Evolutionary conservation across 1,140 invertebrate genomes (phyloP), one percentile per base, ranked within the genome.

Genomic region (Ruditapes philippinarum): DNA sequence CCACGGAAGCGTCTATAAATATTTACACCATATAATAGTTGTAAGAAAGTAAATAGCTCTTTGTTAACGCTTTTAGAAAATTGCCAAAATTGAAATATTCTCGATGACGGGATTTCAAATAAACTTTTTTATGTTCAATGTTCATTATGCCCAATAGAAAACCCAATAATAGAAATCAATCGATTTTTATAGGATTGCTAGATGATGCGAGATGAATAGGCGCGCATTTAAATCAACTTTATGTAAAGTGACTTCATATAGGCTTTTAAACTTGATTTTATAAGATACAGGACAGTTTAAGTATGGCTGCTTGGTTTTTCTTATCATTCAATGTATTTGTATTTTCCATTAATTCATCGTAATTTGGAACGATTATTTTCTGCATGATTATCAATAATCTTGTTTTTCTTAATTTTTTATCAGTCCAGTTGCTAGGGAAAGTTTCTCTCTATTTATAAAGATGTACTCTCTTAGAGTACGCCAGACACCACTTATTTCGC

Each of bases 61-160:
- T 62, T 62, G n/a, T 62, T 57, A 62, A 28, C 1, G 22, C 28
- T n/a, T 28, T 28, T 28, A 28, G 22, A 62, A 62, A 62, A 28
- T 4, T 11, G 9, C 25, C 57, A 28, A 25, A 62, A 62, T n/a
- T 28, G 57, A 62, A 25, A 62, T 62, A 62, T 62, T 62, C 57
- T 62, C 57, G 57, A 25, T 62, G 57, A 62, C 57, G 28, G 57
- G 9, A n/a, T 28, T 62, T 62, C 57, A 62, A 62, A 62, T 62
- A 62, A 62, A 62, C 57, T 25, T 62, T 62, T 62, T 62, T 62
- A 62, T 62, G 57, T n/a, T 62, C 57, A 19, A 1, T 62, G 57
- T 62, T 62, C 57, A 62, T 62, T 62, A 62, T 62, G 57, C 25
- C 57, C 57, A 62, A 62, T 62, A 62, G 57, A 62, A 62, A 28